Conservation (phyloP, 2,797 vertebrate species). For the Hephaestus fuliginosus region DNA sequence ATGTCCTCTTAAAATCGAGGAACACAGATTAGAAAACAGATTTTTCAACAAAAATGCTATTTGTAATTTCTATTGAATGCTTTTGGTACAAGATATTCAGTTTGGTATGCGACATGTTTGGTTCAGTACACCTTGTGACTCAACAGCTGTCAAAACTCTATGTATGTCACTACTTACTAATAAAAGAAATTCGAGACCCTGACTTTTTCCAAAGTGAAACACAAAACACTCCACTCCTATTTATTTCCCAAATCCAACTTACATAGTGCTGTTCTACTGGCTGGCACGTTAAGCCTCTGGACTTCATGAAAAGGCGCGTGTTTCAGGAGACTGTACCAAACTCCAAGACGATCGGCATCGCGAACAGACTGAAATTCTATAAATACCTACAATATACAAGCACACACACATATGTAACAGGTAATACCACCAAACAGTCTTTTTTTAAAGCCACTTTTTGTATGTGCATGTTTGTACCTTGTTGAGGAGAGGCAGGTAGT, state of each 20-base stretch:
- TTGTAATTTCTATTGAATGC: no score
- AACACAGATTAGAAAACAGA: no score
- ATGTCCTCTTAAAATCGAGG: no score
- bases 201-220: no score
- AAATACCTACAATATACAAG: slow-evolving; percentile 62
- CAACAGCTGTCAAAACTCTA: no score
- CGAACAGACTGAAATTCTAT: slow-evolving; percentile 47
- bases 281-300: slow-evolving; percentile 27
- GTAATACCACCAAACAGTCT: not conserved
- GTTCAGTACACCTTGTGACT: no score
- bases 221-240: no score
- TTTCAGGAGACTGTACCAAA: slow-evolving; percentile 65
- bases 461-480: slow-evolving; percentile 61
- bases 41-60: no score
- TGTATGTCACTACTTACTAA: no score
- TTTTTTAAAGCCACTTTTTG: not conserved
- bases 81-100: no score
- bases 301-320: slow-evolving; percentile 7
- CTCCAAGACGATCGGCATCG: slow-evolving; percentile 63
- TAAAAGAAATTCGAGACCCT: no score
- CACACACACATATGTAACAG: rapidly evolving
- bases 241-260: slow-evolving; percentile 19
- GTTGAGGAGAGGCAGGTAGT: slow-evolving; percentile 72
- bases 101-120: no score
- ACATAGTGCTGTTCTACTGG: not conserved